Evolutionary conservation across 2,113 vertebrate genomes (phyloP).

Genomic region (Phrynocephalus versicolor): DNA sequence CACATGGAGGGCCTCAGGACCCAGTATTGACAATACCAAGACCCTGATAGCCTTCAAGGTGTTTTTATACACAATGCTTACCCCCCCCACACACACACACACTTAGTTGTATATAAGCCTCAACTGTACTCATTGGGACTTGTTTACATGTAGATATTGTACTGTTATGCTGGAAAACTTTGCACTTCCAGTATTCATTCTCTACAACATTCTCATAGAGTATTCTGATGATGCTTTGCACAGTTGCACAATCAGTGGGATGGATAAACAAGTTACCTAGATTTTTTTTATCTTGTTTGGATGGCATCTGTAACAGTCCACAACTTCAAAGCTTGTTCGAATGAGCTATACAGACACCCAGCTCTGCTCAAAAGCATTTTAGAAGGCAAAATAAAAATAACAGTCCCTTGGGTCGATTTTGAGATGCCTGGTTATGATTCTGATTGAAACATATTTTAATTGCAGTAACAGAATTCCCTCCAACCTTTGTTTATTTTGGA

Average conservation of each 20-base stretch:
- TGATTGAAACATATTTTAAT: conserved; percentile 25
- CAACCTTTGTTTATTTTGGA: conserved; percentile 4
- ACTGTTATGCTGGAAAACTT: not conserved
- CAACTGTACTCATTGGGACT: not conserved
- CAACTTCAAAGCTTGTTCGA: not conserved
- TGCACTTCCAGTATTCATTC: not conserved
- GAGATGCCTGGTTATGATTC: conserved; percentile 25
- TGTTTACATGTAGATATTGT: not conserved
- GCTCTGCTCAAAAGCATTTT: not conserved
- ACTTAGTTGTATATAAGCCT: not conserved
- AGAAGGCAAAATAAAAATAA: not conserved
- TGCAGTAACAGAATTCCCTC: conserved; percentile 16
- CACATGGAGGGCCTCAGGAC: too few species aligned
- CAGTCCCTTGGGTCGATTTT: not conserved
- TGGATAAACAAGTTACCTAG: not conserved
- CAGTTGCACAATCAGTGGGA: not conserved
- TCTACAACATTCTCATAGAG: not conserved
- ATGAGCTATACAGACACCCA: not conserved
- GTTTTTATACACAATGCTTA: too few species aligned
- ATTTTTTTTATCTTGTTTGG: not conserved
- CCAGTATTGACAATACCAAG: too few species aligned
- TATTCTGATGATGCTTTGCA: not conserved
- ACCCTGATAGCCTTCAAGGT: too few species aligned
- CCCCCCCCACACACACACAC: too few species aligned
- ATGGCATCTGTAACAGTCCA: not conserved